These are phyloP conservation scores for Diorhabda sublineata DNA, from an alignment of 1,140 invertebrate genomes.

Conservation along the genomic window DNA sequence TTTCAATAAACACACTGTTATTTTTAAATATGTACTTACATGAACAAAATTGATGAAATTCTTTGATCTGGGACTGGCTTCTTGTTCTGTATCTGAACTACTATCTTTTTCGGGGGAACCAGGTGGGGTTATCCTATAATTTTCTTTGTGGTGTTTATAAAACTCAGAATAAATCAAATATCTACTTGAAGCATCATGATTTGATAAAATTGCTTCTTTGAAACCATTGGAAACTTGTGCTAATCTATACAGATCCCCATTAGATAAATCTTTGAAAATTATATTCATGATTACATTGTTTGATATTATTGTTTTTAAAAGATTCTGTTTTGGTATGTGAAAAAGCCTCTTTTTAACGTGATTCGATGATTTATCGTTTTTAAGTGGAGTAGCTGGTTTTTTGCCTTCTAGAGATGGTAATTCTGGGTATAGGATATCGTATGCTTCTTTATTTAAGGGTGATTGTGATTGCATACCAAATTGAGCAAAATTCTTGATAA, in stretches of 20 bases:
- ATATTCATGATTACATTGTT: constrained; percentile 34
- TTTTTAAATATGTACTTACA: constrained; percentile 20
- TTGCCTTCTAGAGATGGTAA: constrained; percentile 23
- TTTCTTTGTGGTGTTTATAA: constrained; percentile 37
- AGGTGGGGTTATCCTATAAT: constrained; percentile 36
- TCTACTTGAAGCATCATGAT: constrained; percentile 26
- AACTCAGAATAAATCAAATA: constrained; percentile 10
- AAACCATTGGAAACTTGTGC: constrained; percentile 27
- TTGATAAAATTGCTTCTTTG: constrained; percentile 25
- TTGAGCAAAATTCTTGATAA: constrained; percentile 21
- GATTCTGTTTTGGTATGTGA: constrained; percentile 10
- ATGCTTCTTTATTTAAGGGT: constrained; percentile 30
- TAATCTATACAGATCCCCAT: constrained; percentile 38
- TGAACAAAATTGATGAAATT: constrained; percentile 28
- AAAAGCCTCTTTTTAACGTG: constrained; percentile 23
- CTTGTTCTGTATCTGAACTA: constrained; percentile 22
- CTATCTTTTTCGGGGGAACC: constrained; percentile 28
- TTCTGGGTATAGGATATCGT: constrained; percentile 31
- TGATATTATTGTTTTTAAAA: constrained; percentile 23
- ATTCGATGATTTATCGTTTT: constrained; percentile 21
- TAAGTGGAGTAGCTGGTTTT: constrained; percentile 27
- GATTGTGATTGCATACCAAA: constrained; percentile 24
- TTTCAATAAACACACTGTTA: not conserved
- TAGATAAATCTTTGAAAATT: constrained; percentile 34
- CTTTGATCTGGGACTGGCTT: constrained; percentile 25